These are phyloP conservation scores for Sphenopsis melanotis DNA, from an alignment of 2,797 vertebrate species.

Conservation along the genomic window DNA sequence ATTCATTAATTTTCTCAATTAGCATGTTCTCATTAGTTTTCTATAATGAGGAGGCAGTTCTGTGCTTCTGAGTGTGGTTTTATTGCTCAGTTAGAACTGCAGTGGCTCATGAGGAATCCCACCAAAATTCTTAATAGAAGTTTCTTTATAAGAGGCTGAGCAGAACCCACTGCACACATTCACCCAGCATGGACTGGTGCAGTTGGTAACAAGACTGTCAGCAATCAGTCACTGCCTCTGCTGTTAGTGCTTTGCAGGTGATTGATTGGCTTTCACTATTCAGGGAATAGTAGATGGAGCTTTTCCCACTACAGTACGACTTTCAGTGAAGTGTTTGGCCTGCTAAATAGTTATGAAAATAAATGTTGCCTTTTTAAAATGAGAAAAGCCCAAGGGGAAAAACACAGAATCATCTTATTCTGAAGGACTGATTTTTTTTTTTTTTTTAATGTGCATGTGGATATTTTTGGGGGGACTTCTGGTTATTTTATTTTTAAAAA, in stretches of 20 bases:
- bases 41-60: neutral
- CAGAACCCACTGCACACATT: neutral
- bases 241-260: neutral
- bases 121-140: neutral
- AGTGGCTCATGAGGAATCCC: neutral
- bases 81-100: neutral
- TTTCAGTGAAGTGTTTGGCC: neutral
- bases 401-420: neutral
- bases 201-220: neutral
- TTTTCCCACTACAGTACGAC: neutral
- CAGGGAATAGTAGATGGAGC: neutral
- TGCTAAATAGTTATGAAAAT: neutral
- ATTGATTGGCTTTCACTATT: neutral
- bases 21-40: neutral
- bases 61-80: neutral
- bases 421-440: neutral
- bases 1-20: neutral
- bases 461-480: neutral
- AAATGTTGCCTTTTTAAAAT: neutral
- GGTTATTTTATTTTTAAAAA: neutral
- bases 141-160: neutral
- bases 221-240: neutral
- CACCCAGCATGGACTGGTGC: neutral
- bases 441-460: neutral
- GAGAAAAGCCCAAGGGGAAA: neutral